phyloP scores from a whole-genome alignment of 1,140 invertebrate species.

The Papilio polytes region DNA sequence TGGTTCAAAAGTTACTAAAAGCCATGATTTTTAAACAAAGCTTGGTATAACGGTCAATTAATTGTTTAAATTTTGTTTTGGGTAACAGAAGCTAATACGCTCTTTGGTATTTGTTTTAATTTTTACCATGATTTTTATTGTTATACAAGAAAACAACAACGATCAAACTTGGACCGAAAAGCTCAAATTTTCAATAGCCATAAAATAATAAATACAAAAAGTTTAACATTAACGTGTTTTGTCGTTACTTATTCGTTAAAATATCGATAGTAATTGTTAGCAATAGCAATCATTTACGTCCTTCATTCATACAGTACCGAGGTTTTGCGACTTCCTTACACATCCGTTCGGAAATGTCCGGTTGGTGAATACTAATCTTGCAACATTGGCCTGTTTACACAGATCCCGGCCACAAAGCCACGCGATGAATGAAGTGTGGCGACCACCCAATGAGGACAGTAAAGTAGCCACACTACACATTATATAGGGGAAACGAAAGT shows the following conservation, averaged over 20 bases:
- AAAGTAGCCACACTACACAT: conserved; percentile 44
- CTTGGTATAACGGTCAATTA: not conserved
- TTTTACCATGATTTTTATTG: no score
- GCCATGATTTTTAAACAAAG: not conserved
- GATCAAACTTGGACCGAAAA: no score
- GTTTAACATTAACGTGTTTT: no score
- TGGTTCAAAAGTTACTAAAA: not conserved
- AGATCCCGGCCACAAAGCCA: conserved; percentile 50
- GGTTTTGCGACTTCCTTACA: conserved; percentile 51
- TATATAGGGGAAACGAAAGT: conserved; percentile 16
- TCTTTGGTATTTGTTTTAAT: no score
- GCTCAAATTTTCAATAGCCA: no score
- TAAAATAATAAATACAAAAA: no score
- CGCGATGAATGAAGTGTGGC: conserved; percentile 58
- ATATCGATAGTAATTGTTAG: not conserved
- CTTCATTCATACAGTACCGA: conserved; percentile 32
- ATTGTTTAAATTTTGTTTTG: no score
- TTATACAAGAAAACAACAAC: no score
- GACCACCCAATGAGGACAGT: conserved; percentile 74
- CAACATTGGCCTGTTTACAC: conserved; percentile 64
- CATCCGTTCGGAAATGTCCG: conserved; percentile 75
- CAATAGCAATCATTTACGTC: conserved; percentile 22
- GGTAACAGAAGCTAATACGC: no score
- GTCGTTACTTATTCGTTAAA: no score
- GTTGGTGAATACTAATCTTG: conserved; percentile 43